Base-by-base conservation (phyloP, 2,888 invertebrate species). In the Carpatolechia fugitivella region DNA sequence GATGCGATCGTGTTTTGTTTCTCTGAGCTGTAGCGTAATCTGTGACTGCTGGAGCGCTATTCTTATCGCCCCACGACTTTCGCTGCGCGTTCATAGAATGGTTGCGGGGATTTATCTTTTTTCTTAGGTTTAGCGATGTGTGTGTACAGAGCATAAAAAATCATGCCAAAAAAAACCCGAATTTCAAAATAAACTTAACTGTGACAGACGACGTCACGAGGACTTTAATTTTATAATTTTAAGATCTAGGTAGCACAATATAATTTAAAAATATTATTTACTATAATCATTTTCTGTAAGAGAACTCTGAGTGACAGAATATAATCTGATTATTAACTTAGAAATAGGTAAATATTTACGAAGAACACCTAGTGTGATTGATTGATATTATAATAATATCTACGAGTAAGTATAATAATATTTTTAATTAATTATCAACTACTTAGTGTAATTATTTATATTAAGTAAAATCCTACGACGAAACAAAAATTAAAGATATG, bases 291-390 rank as follows among this genome's bases (percentile, higher is more conserved):
- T n/a, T n/a, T n/a, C n/a, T n/a, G n/a, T n/a, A n/a, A n/a, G n/a
- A n/a, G n/a, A n/a, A n/a, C n/a, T n/a, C n/a, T n/a, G n/a, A n/a
- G n/a, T n/a, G n/a, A n/a, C n/a, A n/a, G n/a, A n/a, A n/a, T n/a
- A 24, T 24, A 24, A 24, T 24, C 24, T 24, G 24, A 52, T 31
- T 38, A 56, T 54, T 46, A 33, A 52, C 33, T 49, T 55, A 14
- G 7, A 50, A 38, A 46, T 10, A 56, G 40, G 48, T 40, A 40
- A 40, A 18, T 40, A 14, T 24, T 24, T 24, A 24, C 24, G 24
- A 61, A 16, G 58, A 64, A 56, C 65, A 62, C 60, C 61, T 66
- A 65, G 65, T 65, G 63, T 66, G 60, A 67, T 68, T 66, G 60
- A 67, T 68, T 64, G 59, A 56, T 57, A 68, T 20, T 44, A 46